phyloP scores from a whole-genome alignment of 2,113 vertebrate species.

The Parus major region DNA sequence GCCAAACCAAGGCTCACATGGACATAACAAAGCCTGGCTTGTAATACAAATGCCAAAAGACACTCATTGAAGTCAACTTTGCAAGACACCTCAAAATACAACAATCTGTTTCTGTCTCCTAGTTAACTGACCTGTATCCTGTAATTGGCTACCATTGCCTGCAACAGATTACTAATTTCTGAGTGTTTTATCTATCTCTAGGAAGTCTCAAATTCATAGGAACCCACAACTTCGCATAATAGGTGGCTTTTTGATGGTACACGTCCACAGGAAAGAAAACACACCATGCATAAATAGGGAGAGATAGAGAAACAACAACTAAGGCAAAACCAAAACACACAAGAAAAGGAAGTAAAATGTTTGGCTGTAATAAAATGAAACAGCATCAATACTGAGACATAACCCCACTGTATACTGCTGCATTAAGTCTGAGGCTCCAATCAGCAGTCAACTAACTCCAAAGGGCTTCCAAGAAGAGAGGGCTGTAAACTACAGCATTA shows the following conservation, averaged over 20 bases:
- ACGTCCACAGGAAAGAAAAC: background rate
- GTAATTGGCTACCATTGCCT: background rate
- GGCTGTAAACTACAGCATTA: background rate
- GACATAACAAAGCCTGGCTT: background rate
- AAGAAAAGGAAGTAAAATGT: background rate
- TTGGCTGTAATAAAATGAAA: background rate
- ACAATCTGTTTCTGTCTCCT: background rate
- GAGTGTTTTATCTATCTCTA: background rate
- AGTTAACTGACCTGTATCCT: background rate
- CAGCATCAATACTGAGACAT: background rate
- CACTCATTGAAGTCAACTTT: background rate
- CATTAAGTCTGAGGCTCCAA: background rate
- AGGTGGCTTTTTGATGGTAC: background rate
- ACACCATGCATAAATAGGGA: accelerated
- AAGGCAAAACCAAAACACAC: background rate
- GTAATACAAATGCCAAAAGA: background rate
- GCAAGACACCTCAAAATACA: background rate
- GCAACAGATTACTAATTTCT: background rate
- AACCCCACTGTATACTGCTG: background rate
- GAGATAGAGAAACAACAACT: background rate
- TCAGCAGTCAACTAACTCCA: background rate
- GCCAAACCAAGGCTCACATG: background rate
- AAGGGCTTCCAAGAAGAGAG: background rate
- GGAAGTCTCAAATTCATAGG: background rate
- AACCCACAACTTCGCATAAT: accelerated